Conservation (phyloP, 1,140 invertebrate genomes). For the Bombus breviceps region DNA sequence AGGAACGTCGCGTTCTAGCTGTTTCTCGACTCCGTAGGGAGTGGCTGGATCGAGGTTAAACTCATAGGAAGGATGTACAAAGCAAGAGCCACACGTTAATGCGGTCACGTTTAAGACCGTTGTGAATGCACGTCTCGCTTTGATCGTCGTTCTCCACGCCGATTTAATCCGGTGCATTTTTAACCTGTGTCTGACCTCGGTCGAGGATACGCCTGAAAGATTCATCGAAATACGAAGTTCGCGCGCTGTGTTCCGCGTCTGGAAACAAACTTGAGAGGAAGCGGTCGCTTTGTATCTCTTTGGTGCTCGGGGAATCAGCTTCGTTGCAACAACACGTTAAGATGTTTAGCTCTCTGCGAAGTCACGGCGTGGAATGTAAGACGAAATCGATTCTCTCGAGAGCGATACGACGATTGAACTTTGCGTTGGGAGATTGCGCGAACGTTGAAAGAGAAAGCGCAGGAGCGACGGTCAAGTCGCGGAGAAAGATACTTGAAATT, state of each 20-base stretch:
- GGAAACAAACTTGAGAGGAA: background rate
- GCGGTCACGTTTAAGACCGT: constrained; percentile 48
- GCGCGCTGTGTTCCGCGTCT: background rate
- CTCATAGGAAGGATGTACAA: constrained; percentile 38
- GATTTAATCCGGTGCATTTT: constrained; percentile 39
- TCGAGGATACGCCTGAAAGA: background rate
- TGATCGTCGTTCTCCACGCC: constrained; percentile 11
- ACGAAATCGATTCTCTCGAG: constrained; percentile 20
- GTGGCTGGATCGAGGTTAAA: constrained; percentile 42
- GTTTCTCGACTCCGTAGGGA: constrained; percentile 2
- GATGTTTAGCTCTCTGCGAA: constrained; percentile 11
- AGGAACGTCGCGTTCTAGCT: constrained; percentile 58
- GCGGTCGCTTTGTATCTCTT: too few relatives aligned
- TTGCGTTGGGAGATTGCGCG: background rate
- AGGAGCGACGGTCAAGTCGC: background rate
- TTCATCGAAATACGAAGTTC: background rate
- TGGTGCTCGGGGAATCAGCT: background rate
- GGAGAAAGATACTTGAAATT: constrained; percentile 13
- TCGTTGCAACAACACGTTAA: constrained; percentile 10
- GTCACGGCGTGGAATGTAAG: constrained; percentile 7
- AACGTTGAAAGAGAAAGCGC: background rate
- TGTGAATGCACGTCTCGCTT: constrained; percentile 35
- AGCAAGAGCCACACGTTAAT: constrained; percentile 49
- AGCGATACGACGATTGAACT: constrained; percentile 15
- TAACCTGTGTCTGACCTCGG: background rate